phyloP scores from a whole-genome alignment of 2,113 vertebrate genomes.

The Picathartes gymnocephalus region DNA sequence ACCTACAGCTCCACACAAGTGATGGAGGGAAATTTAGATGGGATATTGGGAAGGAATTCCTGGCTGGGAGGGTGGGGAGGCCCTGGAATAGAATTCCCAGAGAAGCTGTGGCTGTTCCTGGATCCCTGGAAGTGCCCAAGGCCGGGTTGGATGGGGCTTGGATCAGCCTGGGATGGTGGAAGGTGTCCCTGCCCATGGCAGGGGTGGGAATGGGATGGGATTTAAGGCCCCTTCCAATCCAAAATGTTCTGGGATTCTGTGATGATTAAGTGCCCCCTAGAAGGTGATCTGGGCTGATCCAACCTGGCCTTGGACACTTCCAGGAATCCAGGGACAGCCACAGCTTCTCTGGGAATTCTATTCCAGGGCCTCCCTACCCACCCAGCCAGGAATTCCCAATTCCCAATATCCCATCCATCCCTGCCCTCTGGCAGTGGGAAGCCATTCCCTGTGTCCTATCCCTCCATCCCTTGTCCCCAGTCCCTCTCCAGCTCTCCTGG shows the following conservation, averaged over 20 bases:
- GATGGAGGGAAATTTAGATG: too few species aligned
- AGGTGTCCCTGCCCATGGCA: not conserved
- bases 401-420: not conserved
- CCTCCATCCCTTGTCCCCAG: not conserved
- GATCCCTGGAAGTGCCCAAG: not conserved
- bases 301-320: not conserved
- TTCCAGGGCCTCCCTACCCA: not conserved
- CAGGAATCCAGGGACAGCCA: not conserved
- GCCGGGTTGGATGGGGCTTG: not conserved
- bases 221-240: not conserved
- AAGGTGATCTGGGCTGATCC: not conserved
- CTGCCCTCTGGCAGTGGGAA: not conserved
- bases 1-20: not conserved
- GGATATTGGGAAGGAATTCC: not conserved
- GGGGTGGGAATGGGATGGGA: not conserved
- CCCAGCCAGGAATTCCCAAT: not conserved
- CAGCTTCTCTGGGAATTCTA: not conserved
- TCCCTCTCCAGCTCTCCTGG: not conserved
- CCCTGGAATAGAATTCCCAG: accelerated
- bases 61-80: not conserved
- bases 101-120: not conserved
- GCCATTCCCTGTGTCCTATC: not conserved
- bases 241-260: not conserved
- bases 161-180: not conserved
- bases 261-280: not conserved